phyloP scores from a whole-genome alignment of 2,888 invertebrate genomes.

The Sipha maydis region DNA sequence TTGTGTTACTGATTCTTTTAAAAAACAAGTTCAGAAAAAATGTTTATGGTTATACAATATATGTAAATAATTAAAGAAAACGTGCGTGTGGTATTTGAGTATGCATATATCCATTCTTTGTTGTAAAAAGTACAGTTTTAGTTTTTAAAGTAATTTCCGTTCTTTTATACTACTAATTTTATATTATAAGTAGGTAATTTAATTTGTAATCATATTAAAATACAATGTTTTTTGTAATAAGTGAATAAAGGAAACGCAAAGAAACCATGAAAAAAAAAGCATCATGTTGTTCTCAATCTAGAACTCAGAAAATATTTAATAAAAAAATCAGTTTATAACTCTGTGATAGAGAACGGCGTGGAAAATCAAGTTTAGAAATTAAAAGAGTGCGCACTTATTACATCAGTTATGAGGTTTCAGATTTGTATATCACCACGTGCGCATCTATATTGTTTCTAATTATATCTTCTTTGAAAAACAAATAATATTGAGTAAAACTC shows the following conservation, averaged over 20 bases:
- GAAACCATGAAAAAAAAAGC: background rate
- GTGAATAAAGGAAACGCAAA: background rate
- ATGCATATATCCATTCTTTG: background rate
- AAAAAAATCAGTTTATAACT: background rate
- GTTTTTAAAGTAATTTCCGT: background rate
- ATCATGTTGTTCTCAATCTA: background rate
- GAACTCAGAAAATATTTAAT: background rate
- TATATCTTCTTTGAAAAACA: too few relatives aligned
- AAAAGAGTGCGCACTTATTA: background rate
- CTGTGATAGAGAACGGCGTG: background rate
- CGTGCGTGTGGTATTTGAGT: background rate
- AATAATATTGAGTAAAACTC: too few relatives aligned
- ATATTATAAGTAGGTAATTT: background rate
- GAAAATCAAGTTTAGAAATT: background rate
- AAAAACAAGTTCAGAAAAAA: background rate
- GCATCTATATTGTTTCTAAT: background rate
- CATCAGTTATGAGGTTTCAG: background rate
- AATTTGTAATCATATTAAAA: background rate
- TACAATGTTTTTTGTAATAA: background rate
- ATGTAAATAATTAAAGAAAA: background rate
- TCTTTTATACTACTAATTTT: background rate
- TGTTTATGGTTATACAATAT: background rate
- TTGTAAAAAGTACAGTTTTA: background rate
- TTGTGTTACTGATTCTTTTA: background rate
- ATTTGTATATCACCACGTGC: background rate